Base-by-base conservation (phyloP, 2,113 vertebrate species). In the Egretta garzetta region DNA sequence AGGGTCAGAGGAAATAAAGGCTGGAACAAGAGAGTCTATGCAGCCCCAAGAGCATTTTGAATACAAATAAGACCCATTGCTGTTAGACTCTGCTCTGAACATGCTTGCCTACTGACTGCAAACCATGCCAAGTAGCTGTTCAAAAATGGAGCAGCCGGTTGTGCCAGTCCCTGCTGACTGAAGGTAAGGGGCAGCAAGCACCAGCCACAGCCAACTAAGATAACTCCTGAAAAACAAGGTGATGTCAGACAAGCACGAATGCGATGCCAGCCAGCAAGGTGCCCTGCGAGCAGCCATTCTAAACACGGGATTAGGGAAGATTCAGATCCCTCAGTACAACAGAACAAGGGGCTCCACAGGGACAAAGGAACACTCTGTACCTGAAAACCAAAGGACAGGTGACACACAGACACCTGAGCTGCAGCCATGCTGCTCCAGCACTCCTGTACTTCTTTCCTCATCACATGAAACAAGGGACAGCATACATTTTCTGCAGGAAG, bases 1-100 rank as follows among this genome's bases (percentile, higher is more conserved):
- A 39, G 64, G 43, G 77, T 87, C 84, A 91, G 41, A 90, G 33
- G 84, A 96, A 96, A 96, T 73, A 94, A 87, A 96, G 81, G 66
- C 70, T 85, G 56, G 52, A 94, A 73, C 60, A 89, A 62, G 41
- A 59, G 32, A 71, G 37, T 10, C 89, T 68, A 24, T 35, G 52
- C 75, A 86, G 59, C 80, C 95, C 37, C 73, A 66, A 49, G 63
- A 87, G 41, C 4, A 72, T 60, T 90, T 14, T 35, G 62, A 91
- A 89, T 63, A 94, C 56, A 87, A 89, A 49, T 64, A 95, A 64
- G 19, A 62, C 30, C 81, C 58, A 17, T 19, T 95, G 52, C 77
- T 93, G 49, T 56, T 33, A 81, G 66, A 72, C 53, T 85, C 26
- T 91, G 14, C 73, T 67, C 87, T 35, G 66, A 91, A 82, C 30